Base-by-base conservation (phyloP, 1,140 invertebrate species). In the Achroia grisella region DNA sequence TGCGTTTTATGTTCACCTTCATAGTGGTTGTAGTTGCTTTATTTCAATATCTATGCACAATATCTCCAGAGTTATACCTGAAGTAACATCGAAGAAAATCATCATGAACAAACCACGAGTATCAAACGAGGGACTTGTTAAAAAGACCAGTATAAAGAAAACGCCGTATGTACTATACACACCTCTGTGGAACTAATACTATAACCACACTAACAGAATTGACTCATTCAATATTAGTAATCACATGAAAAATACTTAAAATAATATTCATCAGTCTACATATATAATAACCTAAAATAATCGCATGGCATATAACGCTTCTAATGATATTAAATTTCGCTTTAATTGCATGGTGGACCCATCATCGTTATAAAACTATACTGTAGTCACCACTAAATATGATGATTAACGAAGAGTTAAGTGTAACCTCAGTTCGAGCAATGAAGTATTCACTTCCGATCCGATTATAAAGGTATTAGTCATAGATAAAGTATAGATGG, bases 61-160 rank as follows among this genome's bases (percentile, higher is more conserved):
- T 52, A 55, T 57, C 72, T 72, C 42, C 71, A 77, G 77, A 77
- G 43, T 39, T 43, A 48, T 62, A 52, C 69, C 71, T 8, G 73
- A 71, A 63, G 71, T 54, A 53, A 50, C 74, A 17, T 36, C 56
- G 55, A 77, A 71, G 57, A 76, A 64, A 64, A 33, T 55, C 14
- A 49, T 48, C 10, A 28, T 37, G 44, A 57, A 62, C 42, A 74
- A 69, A 56, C 43, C 61, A 34, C 52, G 56, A 48, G 43, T 52
- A 36, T 46, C 53, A 52, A 65, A 67, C 39, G 61, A 67, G 40
- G 60, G 58, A 37, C 66, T 64, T 41, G 36, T 47, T 71, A 82
- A 75, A 73, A 69, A 62, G 48, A 57, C 50, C 50, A 56, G 64
- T 61, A 47, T 52, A 71, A 82, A 76, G 62, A 74, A 69, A 61